phyloP scores from a whole-genome alignment of 2,113 vertebrate species.

The Piliocolobus tephrosceles region DNA sequence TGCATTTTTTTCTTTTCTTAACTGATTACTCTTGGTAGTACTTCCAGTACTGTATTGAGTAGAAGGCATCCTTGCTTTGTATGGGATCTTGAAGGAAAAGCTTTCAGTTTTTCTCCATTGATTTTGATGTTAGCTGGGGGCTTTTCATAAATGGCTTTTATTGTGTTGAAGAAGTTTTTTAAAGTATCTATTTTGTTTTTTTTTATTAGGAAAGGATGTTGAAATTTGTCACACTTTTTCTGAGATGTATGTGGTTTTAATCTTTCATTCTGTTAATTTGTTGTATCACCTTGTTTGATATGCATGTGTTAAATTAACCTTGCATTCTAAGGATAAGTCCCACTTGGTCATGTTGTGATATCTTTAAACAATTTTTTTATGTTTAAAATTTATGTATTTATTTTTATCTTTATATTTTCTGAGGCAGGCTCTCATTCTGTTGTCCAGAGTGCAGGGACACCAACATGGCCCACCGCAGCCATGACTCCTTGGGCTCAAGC shows the following conservation, averaged over 20 bases:
- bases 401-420: too few relatives aligned
- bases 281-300: neutral
- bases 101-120: neutral
- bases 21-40: neutral
- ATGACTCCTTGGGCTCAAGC: too few relatives aligned
- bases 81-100: neutral
- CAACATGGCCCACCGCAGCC: too few relatives aligned
- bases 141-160: neutral
- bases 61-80: neutral
- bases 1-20: neutral
- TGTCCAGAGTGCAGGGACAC: too few relatives aligned
- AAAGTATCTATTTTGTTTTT: neutral
- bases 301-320: neutral
- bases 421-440: too few relatives aligned
- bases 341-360: neutral
- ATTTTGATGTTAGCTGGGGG: neutral
- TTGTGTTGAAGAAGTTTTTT: neutral
- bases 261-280: neutral
- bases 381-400: too few relatives aligned
- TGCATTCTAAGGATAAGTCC: neutral
- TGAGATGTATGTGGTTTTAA: neutral
- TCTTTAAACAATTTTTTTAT: too few relatives aligned
- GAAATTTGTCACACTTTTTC: neutral
- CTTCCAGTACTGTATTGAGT: neutral
- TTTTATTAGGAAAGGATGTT: neutral